These are phyloP conservation scores for Corythucha ciliata DNA, from an alignment of 2,888 invertebrate species.

Conservation along the genomic window DNA sequence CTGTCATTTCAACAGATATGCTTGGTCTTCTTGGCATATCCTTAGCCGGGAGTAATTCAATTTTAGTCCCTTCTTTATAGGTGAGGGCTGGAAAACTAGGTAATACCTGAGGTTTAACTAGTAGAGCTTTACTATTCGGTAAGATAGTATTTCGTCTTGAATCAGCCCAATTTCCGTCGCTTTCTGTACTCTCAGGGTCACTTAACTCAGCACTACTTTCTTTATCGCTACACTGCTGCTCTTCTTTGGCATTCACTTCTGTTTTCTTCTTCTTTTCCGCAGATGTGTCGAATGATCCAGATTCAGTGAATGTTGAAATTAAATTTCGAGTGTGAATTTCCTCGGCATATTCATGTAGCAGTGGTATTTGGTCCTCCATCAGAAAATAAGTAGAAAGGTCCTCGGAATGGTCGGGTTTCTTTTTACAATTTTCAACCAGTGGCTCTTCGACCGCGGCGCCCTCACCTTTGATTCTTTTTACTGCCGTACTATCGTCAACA, in stretches of 20 bases:
- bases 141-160: slow-evolving; percentile 36
- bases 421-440: slow-evolving; percentile 25
- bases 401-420: background rate
- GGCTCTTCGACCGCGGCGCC: slow-evolving; percentile 29
- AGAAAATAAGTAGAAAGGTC: slow-evolving; percentile 18
- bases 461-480: slow-evolving; percentile 27
- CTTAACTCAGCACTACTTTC: slow-evolving; percentile 36
- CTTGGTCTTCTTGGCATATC: slow-evolving; percentile 35
- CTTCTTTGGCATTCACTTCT: slow-evolving; percentile 4
- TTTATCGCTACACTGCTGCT: slow-evolving; percentile 4
- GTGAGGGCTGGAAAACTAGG: slow-evolving; percentile 8
- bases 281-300: slow-evolving; percentile 1
- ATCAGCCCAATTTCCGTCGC: slow-evolving; percentile 48
- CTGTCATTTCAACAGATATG: slow-evolving; percentile 35
- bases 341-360: slow-evolving; percentile 28
- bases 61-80: slow-evolving; percentile 31
- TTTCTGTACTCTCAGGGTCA: slow-evolving; percentile 46
- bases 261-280: slow-evolving; percentile 5
- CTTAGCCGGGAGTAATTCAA: slow-evolving; percentile 34
- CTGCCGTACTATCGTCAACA: slow-evolving; percentile 10
- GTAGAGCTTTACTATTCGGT: slow-evolving; percentile 28
- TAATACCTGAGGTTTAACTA: slow-evolving; percentile 18
- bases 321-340: slow-evolving; percentile 21
- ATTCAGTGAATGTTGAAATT: slow-evolving; percentile 11
- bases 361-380: slow-evolving; percentile 29